These are phyloP conservation scores for Salmo trutta DNA, from an alignment of 2,797 vertebrate species.

Conservation along the genomic window DNA sequence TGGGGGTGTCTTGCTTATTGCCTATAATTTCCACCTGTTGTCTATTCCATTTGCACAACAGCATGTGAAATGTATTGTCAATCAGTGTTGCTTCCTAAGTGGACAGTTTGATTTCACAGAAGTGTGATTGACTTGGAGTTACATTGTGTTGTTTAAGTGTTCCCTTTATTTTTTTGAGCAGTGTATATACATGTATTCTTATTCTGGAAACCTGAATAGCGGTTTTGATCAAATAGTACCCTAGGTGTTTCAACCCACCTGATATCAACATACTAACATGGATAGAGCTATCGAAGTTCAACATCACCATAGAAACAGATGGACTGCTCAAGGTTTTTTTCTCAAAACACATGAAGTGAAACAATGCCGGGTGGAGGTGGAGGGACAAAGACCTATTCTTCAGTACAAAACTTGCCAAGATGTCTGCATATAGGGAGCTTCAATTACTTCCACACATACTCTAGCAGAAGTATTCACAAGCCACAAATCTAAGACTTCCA, in stretches of 20 bases:
- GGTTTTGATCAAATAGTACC: constrained; percentile 17
- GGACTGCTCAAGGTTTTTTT: constrained; percentile 61
- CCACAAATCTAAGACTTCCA: constrained; percentile 27
- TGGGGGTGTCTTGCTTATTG: too few species aligned
- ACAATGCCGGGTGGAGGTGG: constrained; percentile 61
- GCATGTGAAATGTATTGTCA: too few species aligned
- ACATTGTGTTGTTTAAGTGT: too few species aligned
- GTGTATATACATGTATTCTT: too few species aligned
- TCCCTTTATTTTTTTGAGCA: too few species aligned
- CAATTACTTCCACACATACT: constrained; percentile 3
- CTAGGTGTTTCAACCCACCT: constrained; percentile 37
- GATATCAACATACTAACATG: constrained; percentile 22
- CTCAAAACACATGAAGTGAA: constrained; percentile 51
- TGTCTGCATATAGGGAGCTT: constrained; percentile 3
- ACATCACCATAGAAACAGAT: constrained; percentile 74
- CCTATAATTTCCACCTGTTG: too few species aligned
- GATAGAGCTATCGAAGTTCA: constrained; percentile 37
- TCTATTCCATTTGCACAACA: too few species aligned
- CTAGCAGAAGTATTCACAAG: background rate
- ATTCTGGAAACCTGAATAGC: background rate
- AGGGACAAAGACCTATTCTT: constrained; percentile 13
- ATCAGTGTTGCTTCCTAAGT: too few species aligned
- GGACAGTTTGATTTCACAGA: too few species aligned
- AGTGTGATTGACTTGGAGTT: too few species aligned
- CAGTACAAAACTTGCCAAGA: constrained; percentile 22